Evolutionary conservation across 2,113 vertebrate species (phyloP), one percentile per base, ranked within the genome.

Genomic region (Deroptyus accipitrinus): DNA sequence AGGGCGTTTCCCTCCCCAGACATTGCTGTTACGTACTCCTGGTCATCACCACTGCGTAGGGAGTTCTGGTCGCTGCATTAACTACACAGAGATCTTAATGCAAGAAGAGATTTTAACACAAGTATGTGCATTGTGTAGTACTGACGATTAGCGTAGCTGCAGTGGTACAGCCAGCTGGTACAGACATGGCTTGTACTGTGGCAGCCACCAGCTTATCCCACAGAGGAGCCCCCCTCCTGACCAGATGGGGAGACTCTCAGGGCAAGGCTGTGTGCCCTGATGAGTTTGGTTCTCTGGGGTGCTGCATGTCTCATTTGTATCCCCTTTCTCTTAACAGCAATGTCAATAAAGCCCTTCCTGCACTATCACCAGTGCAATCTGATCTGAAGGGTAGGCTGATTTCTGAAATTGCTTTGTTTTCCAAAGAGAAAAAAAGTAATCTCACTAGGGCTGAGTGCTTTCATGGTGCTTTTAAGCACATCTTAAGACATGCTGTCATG

Each of bases 31-130:
- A 30, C 8, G 2, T 19, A 17, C 19, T 70, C 33, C 17, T 67
- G 17, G 41, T 75, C 30, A 35, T 51, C 42, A 54, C 17, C 12
- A 3, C 23, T 30, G 16, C 18, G 7, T 19, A 59, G 42, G 39
- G 44, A 33, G 19, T 10, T 83, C 46, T 35, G 41, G 44, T 24
- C 10, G 15, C 44, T 72, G 15, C 33, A 28, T 85, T 75, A 42
- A 11, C 42, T 52, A 37, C 31, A 25, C 28, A 44, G 37, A 67
- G 5, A 22, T 68, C 31, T 59, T 63, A 22, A 27, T 17, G 17
- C 20, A 74, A 35, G 27, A 39, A 35, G 55, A 39, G 7, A 22
- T 75, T 92, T 88, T 57, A 52, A 11, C 0, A 0, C 0, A 2
- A 57, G 13, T 14, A 16, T 11, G 13, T 54, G 67, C 28, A 1